Evolutionary conservation across 2,888 invertebrate species (phyloP).

Genomic region (Tipula vernalis): DNA sequence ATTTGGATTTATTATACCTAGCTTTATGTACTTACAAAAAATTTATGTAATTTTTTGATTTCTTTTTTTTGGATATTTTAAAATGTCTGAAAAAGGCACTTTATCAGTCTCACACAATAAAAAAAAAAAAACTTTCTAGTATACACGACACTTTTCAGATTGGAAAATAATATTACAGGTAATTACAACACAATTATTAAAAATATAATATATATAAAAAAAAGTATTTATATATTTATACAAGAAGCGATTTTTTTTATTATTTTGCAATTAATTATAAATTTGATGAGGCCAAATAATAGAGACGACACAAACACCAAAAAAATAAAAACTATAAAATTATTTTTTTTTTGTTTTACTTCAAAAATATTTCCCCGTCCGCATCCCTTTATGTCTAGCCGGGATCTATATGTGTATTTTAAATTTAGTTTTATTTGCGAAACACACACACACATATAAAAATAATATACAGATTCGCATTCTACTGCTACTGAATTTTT

Average conservation of each 20-base stretch:
- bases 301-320: slow-evolving; percentile 6
- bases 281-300: background rate
- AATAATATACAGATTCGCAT: background rate
- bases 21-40: background rate
- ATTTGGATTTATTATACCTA: background rate
- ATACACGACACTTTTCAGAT: background rate
- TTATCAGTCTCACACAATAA: slow-evolving; percentile 6
- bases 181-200: background rate
- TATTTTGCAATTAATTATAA: background rate
- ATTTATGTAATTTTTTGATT: background rate
- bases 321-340: background rate
- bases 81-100: slow-evolving; percentile 7
- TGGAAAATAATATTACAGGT: background rate
- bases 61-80: background rate
- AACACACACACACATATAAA: background rate
- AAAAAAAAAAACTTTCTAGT: background rate
- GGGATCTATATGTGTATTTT: background rate
- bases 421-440: background rate
- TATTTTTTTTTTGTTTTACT: background rate
- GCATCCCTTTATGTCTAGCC: background rate
- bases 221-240: background rate
- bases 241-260: background rate
- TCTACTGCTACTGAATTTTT: background rate
- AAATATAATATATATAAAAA: background rate
- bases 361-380: background rate